phyloP scores from a whole-genome alignment of 1,140 invertebrate species.

The Cherax destructor region DNA sequence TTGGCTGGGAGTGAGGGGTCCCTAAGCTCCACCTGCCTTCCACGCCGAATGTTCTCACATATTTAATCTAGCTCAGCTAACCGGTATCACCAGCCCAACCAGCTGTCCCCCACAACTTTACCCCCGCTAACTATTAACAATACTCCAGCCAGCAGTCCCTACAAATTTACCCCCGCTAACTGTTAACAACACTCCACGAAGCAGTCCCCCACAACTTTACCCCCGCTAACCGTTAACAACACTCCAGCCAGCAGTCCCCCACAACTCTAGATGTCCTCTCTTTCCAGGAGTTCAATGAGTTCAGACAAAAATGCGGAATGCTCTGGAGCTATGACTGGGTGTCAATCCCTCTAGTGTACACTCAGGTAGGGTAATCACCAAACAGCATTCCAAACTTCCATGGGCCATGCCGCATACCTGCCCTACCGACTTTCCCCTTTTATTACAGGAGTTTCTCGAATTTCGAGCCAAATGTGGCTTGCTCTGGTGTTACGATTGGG shows the following conservation, averaged over 20 bases:
- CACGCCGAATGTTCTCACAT: background rate
- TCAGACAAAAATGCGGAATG: constrained; percentile 82
- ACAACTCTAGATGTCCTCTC: constrained; percentile 32
- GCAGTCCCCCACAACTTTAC: background rate
- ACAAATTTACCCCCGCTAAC: background rate
- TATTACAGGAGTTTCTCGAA: constrained; percentile 81
- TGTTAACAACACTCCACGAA: background rate
- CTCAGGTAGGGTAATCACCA: constrained; percentile 85
- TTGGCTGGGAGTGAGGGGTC: background rate
- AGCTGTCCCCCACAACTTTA: background rate
- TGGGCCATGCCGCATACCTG: background rate
- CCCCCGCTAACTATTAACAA: background rate
- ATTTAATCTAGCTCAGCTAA: background rate
- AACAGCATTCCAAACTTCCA: constrained; percentile 12
- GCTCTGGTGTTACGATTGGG: constrained; percentile 93
- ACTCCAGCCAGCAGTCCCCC: constrained; percentile 22
- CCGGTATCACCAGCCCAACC: background rate
- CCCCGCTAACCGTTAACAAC: background rate
- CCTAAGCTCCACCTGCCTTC: background rate
- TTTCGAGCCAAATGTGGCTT: constrained; percentile 83
- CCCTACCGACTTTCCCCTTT: constrained; percentile 4
- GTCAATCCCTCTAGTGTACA: constrained; percentile 97
- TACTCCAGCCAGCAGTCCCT: constrained; percentile 12
- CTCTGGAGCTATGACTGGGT: constrained; percentile 96
- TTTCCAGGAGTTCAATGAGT: constrained; percentile 82